Evolutionary conservation across 2,797 vertebrate species (phyloP), one percentile per base, ranked within the genome.

Genomic region (Sebastes nivosus): DNA sequence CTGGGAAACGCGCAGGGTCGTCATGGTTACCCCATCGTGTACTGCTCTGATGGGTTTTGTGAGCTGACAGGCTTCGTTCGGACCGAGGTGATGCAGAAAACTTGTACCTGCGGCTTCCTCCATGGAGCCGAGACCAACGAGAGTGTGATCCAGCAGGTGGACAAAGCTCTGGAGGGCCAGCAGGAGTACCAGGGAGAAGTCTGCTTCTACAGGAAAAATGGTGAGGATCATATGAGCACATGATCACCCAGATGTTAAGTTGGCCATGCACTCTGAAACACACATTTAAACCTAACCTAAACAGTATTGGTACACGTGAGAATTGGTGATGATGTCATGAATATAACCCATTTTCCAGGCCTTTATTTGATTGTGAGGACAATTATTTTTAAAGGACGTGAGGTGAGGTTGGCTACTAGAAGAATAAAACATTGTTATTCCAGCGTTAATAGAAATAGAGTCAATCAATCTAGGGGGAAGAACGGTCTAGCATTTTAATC

Each of bases 41-140:
- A 99, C 95, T 99, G 98, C 92, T 99, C 98, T 0, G 98, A 99
- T 3, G 98, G 98, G 32, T 99, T 99, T 88, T 99, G 98, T 1
- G 97, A 99, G 83, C 96, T 99, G 90, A 98, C 97, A 0, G 97
- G 98, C 80, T 99, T 97, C 4, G 90, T 93, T 34, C 96, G 97
- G 75, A 98, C 96, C 0, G 97, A 99, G 89, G 97, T 98, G 92
- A 99, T 99, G 98, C 98, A 98, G 96, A 98, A 98, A 92, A 97
- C 96, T 3, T 98, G 97, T 63, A 96, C 95, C 71, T 99, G 98
- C 90, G 95, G 93, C 67, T 99, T 99, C 89, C 97, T 99, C 57
- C 96, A 97, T 0, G 98, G 98, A 32, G 93, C 94, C 0, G 97
- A 99, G 88, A 99, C 97, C 79, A 97, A 92, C 0, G 97, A 98